phyloP scores from a whole-genome alignment of 2,888 invertebrate species.

The Drosophila acutilabella region DNA sequence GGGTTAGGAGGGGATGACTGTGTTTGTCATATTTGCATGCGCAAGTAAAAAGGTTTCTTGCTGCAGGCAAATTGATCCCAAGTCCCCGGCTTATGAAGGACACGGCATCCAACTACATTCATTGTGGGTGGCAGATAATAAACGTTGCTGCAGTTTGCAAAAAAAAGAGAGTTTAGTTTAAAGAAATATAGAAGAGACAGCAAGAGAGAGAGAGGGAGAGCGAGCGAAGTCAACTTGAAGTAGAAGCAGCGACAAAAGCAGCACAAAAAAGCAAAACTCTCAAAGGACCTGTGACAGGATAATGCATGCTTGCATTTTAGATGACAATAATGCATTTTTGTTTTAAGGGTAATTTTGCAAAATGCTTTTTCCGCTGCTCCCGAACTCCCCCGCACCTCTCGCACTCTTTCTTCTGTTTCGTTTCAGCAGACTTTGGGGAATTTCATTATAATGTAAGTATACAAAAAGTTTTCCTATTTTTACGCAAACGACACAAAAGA shows the following conservation, averaged over 20 bases:
- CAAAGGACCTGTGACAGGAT: slow-evolving; percentile 84
- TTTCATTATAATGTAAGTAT: slow-evolving; percentile 76
- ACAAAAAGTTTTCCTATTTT: slow-evolving; percentile 70
- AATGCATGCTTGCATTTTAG: slow-evolving; percentile 84
- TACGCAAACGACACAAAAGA: slow-evolving; percentile 58
- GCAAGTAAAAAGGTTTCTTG: slow-evolving; percentile 80
- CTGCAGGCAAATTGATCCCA: slow-evolving; percentile 82
- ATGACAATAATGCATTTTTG: slow-evolving; percentile 84
- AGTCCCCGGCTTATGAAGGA: slow-evolving; percentile 80
- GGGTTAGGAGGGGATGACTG: slow-evolving; percentile 32
- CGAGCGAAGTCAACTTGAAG: slow-evolving; percentile 42
- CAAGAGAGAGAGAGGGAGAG: slow-evolving; percentile 8
- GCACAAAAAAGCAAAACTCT: slow-evolving; percentile 76
- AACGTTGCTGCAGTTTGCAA: slow-evolving; percentile 65
- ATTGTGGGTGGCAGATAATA: slow-evolving; percentile 67
- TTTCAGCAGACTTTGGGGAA: slow-evolving; percentile 68
- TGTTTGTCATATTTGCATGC: slow-evolving; percentile 80
- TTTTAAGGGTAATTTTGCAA: slow-evolving; percentile 82
- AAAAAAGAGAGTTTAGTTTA: slow-evolving; percentile 15
- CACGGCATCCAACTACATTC: slow-evolving; percentile 36
- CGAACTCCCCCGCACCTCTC: neutral
- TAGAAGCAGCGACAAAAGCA: slow-evolving; percentile 43
- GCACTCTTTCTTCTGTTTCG: slow-evolving; percentile 40
- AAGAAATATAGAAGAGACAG: slow-evolving; percentile 1
- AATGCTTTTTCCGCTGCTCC: slow-evolving; percentile 71